Conservation (phyloP, 2,113 vertebrate genomes). For the Lagopus muta region DNA sequence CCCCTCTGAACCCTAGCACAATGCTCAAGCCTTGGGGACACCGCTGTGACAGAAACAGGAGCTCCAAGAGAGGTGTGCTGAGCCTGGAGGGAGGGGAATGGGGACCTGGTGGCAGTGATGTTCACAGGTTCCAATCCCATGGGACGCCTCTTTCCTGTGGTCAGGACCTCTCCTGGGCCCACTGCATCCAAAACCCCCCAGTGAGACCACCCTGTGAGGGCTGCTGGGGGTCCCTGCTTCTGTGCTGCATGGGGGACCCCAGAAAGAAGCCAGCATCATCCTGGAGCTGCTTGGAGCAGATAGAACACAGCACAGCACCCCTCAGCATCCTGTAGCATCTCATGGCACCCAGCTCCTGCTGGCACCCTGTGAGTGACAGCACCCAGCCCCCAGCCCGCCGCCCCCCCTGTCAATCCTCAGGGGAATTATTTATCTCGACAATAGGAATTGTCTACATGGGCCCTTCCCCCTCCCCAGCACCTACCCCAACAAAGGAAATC, state of each 20-base stretch:
- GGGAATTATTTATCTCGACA: slow-evolving; percentile 72
- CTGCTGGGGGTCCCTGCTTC: neutral
- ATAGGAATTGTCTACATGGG: slow-evolving; percentile 54
- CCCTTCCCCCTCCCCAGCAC: slow-evolving; percentile 53
- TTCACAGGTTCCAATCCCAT: neutral
- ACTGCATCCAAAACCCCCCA: neutral
- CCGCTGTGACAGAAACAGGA: neutral
- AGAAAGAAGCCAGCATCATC: neutral
- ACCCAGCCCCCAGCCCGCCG: slow-evolving; percentile 25
- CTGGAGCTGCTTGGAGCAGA: accelerated
- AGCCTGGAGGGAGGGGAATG: neutral
- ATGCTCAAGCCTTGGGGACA: accelerated
- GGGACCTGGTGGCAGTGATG: neutral
- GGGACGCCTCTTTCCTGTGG: accelerated
- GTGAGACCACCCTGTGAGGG: neutral
- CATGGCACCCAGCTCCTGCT: neutral
- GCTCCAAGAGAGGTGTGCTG: neutral
- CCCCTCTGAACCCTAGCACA: accelerated
- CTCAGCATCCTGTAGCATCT: neutral
- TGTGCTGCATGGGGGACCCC: accelerated
- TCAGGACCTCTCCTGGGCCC: neutral
- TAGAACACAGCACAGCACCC: neutral
- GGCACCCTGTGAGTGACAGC: slow-evolving; percentile 17
- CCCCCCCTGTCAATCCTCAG: slow-evolving; percentile 44
- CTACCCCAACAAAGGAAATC: slow-evolving; percentile 76